phyloP scores from a whole-genome alignment of 2,888 invertebrate species.

The Drosophila neonasuta region DNA sequence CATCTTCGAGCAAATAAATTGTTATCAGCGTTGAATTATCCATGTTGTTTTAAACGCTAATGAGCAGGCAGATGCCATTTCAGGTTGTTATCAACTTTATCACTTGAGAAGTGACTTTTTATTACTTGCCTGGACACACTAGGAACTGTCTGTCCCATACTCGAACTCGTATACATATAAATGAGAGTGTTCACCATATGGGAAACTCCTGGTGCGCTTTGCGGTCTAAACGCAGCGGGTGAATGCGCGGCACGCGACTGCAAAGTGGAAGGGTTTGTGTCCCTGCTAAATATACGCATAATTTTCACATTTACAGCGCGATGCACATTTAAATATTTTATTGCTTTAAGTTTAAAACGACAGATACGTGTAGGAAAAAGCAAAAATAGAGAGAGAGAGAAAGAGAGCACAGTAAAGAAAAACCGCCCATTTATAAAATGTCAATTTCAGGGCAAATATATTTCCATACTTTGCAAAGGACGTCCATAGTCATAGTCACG shows the following conservation, averaged over 20 bases:
- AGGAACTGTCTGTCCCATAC: constrained; percentile 2
- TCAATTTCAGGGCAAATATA: constrained; percentile 71
- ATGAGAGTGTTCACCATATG: constrained; percentile 43
- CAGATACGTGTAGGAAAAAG: background rate
- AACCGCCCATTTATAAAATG: constrained; percentile 76
- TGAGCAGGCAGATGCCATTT: constrained; percentile 50
- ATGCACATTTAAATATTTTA: constrained; percentile 69
- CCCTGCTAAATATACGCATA: constrained; percentile 64
- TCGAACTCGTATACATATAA: constrained; percentile 4
- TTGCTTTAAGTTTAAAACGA: constrained; percentile 64
- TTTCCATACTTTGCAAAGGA: constrained; percentile 56
- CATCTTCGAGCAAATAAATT: background rate
- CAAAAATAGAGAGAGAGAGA: background rate
- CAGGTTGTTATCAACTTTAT: constrained; percentile 53
- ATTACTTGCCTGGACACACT: constrained; percentile 38
- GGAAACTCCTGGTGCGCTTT: constrained; percentile 62
- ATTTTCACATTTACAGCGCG: constrained; percentile 63
- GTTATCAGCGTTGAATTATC: constrained; percentile 32
- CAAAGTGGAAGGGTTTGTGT: constrained; percentile 56
- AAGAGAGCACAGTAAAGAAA: constrained; percentile 25
- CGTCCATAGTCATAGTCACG: constrained; percentile 27
- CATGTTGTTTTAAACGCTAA: constrained; percentile 41
- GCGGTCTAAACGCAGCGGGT: constrained; percentile 67
- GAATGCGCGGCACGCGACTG: constrained; percentile 60
- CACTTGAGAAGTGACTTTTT: constrained; percentile 44